Evolutionary conservation across 2,797 vertebrate species (phyloP), one percentile per base, ranked within the genome.

Genomic region (Myiotriccus ornatus): DNA sequence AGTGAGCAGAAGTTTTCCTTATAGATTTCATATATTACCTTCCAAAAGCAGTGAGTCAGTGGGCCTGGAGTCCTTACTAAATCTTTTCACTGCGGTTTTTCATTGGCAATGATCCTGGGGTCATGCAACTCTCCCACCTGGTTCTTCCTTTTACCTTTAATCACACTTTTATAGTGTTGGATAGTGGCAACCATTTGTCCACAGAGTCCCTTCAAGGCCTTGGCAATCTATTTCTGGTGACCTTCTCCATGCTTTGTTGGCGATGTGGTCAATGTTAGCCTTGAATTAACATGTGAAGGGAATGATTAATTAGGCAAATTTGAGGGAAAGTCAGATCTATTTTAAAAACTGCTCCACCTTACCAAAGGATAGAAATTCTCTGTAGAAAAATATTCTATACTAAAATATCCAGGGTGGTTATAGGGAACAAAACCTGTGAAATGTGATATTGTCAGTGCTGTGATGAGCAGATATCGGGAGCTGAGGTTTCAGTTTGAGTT

Each of bases 281-380:
- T 87, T 11, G 0, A 64, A 85, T 78, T 92, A 87, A 81, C 63
- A 79, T 92, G 19, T 2, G 30, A 89, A 87, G 16, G 39, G 84
- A 92, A 79, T 86, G 83, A 88, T 91, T 92, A 83, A 75, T 95
- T 94, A 90, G 69, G 74, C 30, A 96, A 90, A 94, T 94, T 25
- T 82, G 82, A 79, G 62, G 20, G 53, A 87, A 89, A 84, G 73
- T 65, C 70, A 78, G 56, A 91, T 85, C 46, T 57, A 62, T 91
- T 88, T 93, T 90, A 69, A 52, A 85, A 84, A 21, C 39, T 24
- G 14, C 64, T 94, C 53, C 67, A 59, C 65, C 19, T 80, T 71
- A 76, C n/a, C 71, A 71, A 84, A 70, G 41, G 67, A 64, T 90
- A 30, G 83, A 73, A 95, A 87, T 39, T 82, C 56, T 47, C 34